phyloP scores from a whole-genome alignment of 2,113 vertebrate species.

The Salvator merianae region DNA sequence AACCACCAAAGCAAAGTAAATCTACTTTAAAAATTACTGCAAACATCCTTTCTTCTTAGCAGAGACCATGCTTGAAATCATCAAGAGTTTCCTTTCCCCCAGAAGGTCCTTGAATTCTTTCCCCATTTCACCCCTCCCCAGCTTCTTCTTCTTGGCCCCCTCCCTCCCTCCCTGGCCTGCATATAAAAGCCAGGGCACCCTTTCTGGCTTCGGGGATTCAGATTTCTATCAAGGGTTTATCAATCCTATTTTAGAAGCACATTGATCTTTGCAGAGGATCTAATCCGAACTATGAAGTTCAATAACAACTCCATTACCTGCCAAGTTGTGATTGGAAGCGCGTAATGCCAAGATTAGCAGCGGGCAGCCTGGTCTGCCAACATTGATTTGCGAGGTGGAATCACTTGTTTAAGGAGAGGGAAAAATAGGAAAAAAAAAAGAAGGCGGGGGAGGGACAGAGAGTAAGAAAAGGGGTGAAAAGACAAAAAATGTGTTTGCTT shows the following conservation, averaged over 20 bases:
- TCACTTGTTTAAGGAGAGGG: conserved; percentile 83
- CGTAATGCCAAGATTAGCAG: conserved; percentile 99
- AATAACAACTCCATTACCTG: conserved; percentile 99
- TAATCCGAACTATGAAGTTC: conserved; percentile 99
- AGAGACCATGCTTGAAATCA: conserved; percentile 41
- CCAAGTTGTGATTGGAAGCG: conserved; percentile 94
- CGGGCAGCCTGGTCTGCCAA: conserved; percentile 96
- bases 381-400: conserved; percentile 99
- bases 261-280: conserved; percentile 98
- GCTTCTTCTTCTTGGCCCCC: neutral
- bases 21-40: too few species aligned
- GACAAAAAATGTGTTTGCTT: conserved; percentile 88
- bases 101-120: conserved; percentile 56
- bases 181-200: conserved; percentile 84
- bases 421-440: neutral
- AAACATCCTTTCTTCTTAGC: conserved; percentile 26
- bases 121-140: conserved; percentile 46
- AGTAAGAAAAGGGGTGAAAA: neutral
- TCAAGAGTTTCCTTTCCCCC: conserved; percentile 57
- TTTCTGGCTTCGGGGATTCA: conserved; percentile 92
- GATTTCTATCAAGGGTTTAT: conserved; percentile 98
- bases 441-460: neutral
- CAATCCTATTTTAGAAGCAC: conserved; percentile 96
- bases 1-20: neutral
- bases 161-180: conserved; percentile 65